Conservation (phyloP, 1,140 invertebrate genomes). For the Drusus annulatus region DNA sequence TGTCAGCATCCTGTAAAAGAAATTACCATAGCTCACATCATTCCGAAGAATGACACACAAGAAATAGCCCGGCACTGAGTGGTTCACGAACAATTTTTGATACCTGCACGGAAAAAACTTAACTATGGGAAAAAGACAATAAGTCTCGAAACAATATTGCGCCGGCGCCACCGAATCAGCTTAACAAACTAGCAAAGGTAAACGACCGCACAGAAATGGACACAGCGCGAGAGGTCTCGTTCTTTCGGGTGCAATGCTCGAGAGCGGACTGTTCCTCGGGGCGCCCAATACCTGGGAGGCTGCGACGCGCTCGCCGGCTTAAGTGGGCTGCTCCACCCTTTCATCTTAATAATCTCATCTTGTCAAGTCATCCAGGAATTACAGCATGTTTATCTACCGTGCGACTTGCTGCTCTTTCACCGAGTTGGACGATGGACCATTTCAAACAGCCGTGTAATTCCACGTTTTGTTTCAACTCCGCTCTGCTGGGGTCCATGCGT, state of each 20-base stretch:
- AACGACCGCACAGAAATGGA: conserved; percentile 16
- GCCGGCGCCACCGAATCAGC: conserved; percentile 8
- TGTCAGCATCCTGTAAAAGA: too few species aligned
- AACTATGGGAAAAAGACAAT: conserved; percentile 34
- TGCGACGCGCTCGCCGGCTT: conserved; percentile 29
- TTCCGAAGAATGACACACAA: conserved; percentile 25
- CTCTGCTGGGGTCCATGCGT: too few species aligned
- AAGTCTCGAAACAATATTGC: conserved; percentile 11
- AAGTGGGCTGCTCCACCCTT: conserved; percentile 49
- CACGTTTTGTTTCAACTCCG: conserved; percentile 24
- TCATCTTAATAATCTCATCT: conserved; percentile 40
- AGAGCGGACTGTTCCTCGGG: not conserved
- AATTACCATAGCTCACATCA: conserved; percentile 30
- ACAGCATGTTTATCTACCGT: conserved; percentile 37
- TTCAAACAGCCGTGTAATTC: conserved; percentile 13
- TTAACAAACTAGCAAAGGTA: not conserved
- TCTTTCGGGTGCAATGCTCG: not conserved
- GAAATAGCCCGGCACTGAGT: not conserved
- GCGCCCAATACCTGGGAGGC: not conserved
- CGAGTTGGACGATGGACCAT: not conserved
- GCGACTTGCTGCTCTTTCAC: conserved; percentile 19
- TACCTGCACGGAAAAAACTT: conserved; percentile 15
- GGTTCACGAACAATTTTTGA: conserved; percentile 21
- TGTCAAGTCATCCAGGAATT: conserved; percentile 52
- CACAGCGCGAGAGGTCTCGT: not conserved